These are phyloP conservation scores for Saccopteryx leptura DNA, from an alignment of 2,113 vertebrate genomes.

Conservation along the genomic window DNA sequence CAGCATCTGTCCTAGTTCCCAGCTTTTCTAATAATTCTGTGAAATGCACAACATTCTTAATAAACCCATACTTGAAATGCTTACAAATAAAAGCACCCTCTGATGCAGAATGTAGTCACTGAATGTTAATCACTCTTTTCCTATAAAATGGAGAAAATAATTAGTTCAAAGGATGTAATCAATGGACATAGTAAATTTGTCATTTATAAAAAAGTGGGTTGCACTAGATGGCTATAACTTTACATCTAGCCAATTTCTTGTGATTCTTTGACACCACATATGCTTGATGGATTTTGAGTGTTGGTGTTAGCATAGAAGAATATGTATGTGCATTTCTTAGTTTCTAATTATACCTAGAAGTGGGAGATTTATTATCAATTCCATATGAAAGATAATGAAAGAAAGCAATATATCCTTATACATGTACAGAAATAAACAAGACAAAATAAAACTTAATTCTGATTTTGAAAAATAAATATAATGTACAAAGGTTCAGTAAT, in stretches of 20 bases:
- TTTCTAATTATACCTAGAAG: background rate
- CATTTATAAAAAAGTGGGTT: background rate
- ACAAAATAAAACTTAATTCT: background rate
- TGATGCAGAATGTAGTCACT: background rate
- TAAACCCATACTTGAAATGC: constrained; percentile 56
- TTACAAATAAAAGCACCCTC: constrained; percentile 7
- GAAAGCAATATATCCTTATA: background rate
- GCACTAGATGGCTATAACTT: background rate
- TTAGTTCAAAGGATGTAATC: background rate
- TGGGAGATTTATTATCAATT: background rate
- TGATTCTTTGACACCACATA: background rate
- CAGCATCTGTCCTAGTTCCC: constrained; percentile 3
- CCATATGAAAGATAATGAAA: background rate
- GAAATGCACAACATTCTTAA: background rate
- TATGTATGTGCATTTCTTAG: background rate
- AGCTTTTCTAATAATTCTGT: constrained; percentile 50
- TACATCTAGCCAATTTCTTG: background rate
- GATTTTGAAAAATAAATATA: background rate
- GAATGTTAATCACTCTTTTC: constrained; percentile 31
- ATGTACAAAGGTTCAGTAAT: background rate
- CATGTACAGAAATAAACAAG: background rate
- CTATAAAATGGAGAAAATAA: background rate
- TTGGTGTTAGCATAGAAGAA: background rate
- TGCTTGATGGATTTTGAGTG: background rate
- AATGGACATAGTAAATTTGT: background rate